Base-by-base conservation (phyloP, 23 tunicate genomes). In the Phallusia fumigata region DNA sequence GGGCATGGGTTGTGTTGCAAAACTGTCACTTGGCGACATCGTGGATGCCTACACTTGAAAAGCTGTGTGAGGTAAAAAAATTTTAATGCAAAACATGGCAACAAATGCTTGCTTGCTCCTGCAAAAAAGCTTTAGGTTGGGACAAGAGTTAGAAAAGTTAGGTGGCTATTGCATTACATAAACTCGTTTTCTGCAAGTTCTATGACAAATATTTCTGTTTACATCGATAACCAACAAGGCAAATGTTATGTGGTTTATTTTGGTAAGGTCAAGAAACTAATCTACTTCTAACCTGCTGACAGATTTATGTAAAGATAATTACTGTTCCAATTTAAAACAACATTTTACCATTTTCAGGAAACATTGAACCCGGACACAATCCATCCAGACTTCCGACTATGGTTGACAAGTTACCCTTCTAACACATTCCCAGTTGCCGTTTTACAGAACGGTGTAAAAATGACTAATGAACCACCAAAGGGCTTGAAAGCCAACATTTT, bases 401-500 rank as follows among this genome's bases (percentile, higher is more conserved):
- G 99, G 99, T 81, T 96, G 83, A 96, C 99, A 18, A 87, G 93
- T 65, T 96, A 96, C 78, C 99, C 99, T 19, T 86, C 98, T 53
- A 84, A 84, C 88, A 87, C 78, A 35, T 94, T 94, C 79, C 98
- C 98, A 28, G 99, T 96, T 0, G 83, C 99, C 15, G 99, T 96
- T 33, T 65, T 96, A 21, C 99, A 96, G 74, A 96, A 96, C 78
- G 97, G 99, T 13, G 99, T 96, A 15, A 96, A 96, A 64, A 96
- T 96, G 99, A 96, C 99, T 50, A 96, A 96, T 69, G 99, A 96
- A 65, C 96, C 99, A 34, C 99, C 99, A 15, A 88, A 85, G 79
- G 99, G 99, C 72, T 65, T 96, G 82, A 91, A 91, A 36, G 89
- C 97, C 32, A 96, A 96, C 75, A 85, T 96, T 26, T 51, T 87